Conservation (phyloP, 2,888 invertebrate genomes). For the Caenorhabditis zanzibari region DNA sequence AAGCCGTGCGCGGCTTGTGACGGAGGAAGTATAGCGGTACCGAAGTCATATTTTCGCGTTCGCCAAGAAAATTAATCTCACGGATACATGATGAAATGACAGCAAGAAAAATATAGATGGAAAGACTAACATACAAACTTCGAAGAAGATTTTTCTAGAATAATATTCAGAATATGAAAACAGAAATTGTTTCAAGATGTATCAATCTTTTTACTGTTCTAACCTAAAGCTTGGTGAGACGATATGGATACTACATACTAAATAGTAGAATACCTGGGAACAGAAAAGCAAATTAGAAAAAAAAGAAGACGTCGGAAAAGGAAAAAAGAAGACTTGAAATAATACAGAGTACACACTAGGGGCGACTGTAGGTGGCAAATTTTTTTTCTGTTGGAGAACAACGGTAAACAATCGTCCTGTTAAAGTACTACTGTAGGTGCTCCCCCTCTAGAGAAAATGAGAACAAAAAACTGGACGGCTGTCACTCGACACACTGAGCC, state of each 20-base stretch:
- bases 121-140: slow-evolving; percentile 13
- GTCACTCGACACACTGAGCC: slow-evolving; percentile 29
- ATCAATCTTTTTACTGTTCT: too few relatives aligned
- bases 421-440: slow-evolving; percentile 70
- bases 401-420: slow-evolving; percentile 68
- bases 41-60: slow-evolving; percentile 31
- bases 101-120: slow-evolving; percentile 1
- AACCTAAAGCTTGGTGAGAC: too few relatives aligned
- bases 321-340: slow-evolving; percentile 21
- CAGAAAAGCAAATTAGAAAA: not conserved
- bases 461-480: slow-evolving; percentile 56
- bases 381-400: slow-evolving; percentile 55
- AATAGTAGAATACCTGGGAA: too few relatives aligned
- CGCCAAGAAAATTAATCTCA: slow-evolving; percentile 44
- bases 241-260: too few relatives aligned
- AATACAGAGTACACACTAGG: slow-evolving; percentile 56
- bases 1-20: slow-evolving; percentile 32
- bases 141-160: too few relatives aligned
- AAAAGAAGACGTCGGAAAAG: slow-evolving; percentile 31
- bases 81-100: slow-evolving; percentile 17
- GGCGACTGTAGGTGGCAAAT: slow-evolving; percentile 55
- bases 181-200: too few relatives aligned
- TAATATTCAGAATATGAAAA: too few relatives aligned
- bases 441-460: slow-evolving; percentile 33
- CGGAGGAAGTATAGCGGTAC: slow-evolving; percentile 59